These are phyloP conservation scores for Oegoconia quadripuncta DNA, from an alignment of 2,888 invertebrate species.

Conservation along the genomic window DNA sequence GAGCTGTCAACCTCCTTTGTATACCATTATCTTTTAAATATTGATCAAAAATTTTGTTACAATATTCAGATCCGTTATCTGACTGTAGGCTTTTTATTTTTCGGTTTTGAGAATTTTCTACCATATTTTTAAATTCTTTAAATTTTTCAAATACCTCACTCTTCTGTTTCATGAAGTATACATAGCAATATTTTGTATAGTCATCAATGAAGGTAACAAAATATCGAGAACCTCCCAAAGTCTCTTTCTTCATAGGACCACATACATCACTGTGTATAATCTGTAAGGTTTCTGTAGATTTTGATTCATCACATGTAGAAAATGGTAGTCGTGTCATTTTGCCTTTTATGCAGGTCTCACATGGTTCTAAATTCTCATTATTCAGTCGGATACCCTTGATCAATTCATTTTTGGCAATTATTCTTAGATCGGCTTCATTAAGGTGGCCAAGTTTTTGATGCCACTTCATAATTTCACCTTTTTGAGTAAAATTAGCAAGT, in stretches of 20 bases:
- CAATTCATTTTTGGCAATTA: constrained; percentile 4
- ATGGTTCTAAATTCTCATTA: not conserved
- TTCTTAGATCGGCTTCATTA: constrained; percentile 8
- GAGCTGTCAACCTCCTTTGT: constrained; percentile 1
- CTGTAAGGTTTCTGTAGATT: not conserved
- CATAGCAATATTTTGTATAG: constrained; percentile 10
- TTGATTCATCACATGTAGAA: not conserved
- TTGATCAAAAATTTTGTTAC: constrained; percentile 6
- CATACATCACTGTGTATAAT: constrained; percentile 12
- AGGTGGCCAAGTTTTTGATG: constrained; percentile 8
- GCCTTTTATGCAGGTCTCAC: constrained; percentile 10
- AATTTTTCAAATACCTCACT: no score
- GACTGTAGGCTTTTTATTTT: constrained; percentile 3
- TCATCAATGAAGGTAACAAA: constrained; percentile 18
- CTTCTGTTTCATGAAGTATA: constrained; percentile 15
- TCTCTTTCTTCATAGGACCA: constrained; percentile 6
- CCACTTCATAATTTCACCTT: constrained; percentile 1
- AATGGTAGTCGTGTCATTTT: constrained; percentile 7
- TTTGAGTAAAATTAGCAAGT: not conserved
- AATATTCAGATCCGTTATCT: constrained; percentile 8
- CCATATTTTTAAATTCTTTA: no score
- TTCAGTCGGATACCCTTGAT: constrained; percentile 5
- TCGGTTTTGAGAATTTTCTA: no score
- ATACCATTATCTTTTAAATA: constrained; percentile 3
- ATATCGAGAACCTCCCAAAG: constrained; percentile 3